phyloP scores from a whole-genome alignment of 2,797 vertebrate species.

The Petrocephalus sullivani region DNA sequence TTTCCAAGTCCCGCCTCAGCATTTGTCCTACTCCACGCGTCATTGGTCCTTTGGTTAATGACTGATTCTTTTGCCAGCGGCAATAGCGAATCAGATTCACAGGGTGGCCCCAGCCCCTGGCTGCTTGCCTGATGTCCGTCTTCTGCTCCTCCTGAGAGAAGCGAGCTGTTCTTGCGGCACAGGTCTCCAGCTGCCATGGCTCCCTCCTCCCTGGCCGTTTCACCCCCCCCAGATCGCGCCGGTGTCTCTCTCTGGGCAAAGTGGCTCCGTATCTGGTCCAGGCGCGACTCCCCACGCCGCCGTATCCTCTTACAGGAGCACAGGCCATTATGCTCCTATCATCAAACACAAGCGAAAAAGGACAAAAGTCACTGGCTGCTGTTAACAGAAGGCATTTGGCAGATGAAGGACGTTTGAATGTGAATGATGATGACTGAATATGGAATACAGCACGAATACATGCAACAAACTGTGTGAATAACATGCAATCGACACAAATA shows the following conservation, averaged over 20 bases:
- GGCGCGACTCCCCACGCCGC: slow-evolving; percentile 34
- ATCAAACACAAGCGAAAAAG: slow-evolving; percentile 33
- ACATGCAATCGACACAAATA: background rate
- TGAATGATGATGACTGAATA: background rate
- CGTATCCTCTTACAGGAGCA: slow-evolving; percentile 36
- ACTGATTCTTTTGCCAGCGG: slow-evolving; percentile 46
- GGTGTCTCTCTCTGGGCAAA: slow-evolving; percentile 39
- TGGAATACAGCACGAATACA: background rate
- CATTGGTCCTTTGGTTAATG: slow-evolving; percentile 23
- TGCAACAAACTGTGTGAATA: background rate
- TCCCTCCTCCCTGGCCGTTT: slow-evolving; percentile 24
- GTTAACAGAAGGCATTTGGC: background rate
- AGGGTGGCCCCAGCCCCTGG: slow-evolving; percentile 46
- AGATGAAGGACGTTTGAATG: background rate
- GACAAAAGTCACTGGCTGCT: background rate
- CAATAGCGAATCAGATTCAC: slow-evolving; percentile 59
- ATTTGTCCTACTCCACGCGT: slow-evolving; percentile 33
- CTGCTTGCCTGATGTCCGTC: slow-evolving; percentile 35
- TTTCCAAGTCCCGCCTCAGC: background rate
- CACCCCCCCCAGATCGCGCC: slow-evolving; percentile 25
- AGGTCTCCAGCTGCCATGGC: background rate
- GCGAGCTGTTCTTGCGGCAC: background rate
- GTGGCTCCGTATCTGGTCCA: slow-evolving; percentile 46
- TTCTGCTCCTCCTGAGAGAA: slow-evolving; percentile 28
- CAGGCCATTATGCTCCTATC: slow-evolving; percentile 54